Conservation (phyloP, 2,797 vertebrate genomes). For the Anabas testudineus region DNA sequence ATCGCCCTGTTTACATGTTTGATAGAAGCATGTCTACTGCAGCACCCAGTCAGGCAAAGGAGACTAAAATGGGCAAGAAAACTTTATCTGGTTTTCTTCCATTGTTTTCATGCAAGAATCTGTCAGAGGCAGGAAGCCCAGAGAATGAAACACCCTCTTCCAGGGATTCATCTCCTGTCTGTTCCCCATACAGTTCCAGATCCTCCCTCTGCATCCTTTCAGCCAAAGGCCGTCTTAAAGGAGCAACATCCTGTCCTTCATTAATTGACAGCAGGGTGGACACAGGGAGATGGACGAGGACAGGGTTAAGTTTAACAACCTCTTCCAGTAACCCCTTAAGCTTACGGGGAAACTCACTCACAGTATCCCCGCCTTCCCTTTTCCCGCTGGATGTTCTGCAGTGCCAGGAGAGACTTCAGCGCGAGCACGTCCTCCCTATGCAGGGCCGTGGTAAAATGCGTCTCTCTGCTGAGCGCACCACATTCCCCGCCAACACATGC, state of each 20-base stretch:
- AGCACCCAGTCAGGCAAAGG: slow-evolving; percentile 35
- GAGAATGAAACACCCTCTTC: slow-evolving; percentile 74
- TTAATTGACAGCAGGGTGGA: slow-evolving; percentile 37
- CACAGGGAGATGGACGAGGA: slow-evolving; percentile 19
- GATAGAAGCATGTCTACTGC: slow-evolving; percentile 54
- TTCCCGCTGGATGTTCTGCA: slow-evolving; percentile 73
- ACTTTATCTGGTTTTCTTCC: slow-evolving; percentile 44
- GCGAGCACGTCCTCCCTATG: slow-evolving; percentile 74
- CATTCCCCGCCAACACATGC: slow-evolving; percentile 20
- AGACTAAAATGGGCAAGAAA: slow-evolving; percentile 45
- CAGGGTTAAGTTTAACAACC: slow-evolving; percentile 15
- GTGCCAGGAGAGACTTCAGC: slow-evolving; percentile 70
- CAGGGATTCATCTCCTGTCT: slow-evolving; percentile 69
- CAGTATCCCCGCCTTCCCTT: slow-evolving; percentile 68
- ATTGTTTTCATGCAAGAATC: slow-evolving; percentile 47
- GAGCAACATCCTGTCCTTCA: slow-evolving; percentile 56
- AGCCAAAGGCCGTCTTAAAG: slow-evolving; percentile 41
- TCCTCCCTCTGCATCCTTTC: slow-evolving; percentile 33
- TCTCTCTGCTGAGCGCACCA: slow-evolving; percentile 65
- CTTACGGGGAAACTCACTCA: slow-evolving; percentile 20
- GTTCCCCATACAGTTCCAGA: slow-evolving; percentile 49
- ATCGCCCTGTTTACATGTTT: slow-evolving; percentile 64
- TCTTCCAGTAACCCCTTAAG: slow-evolving; percentile 27
- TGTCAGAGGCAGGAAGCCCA: slow-evolving; percentile 58
- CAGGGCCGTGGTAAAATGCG: slow-evolving; percentile 69